Conservation (phyloP, 2,113 vertebrate genomes). For the Eptesicus fuscus region DNA sequence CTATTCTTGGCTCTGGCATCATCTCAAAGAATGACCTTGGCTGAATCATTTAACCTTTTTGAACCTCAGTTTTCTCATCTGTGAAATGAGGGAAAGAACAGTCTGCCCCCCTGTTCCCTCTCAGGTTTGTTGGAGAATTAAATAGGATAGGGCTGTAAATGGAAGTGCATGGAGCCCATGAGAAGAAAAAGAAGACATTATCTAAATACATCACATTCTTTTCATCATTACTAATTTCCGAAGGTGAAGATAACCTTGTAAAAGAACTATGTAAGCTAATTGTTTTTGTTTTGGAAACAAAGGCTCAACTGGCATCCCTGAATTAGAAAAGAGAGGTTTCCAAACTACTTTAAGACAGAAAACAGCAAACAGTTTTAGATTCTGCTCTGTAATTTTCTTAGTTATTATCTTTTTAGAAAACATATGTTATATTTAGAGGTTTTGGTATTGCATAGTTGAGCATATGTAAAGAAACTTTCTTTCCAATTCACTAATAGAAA, state of each 20-base stretch:
- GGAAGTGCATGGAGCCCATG: not conserved
- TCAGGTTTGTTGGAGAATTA: not conserved
- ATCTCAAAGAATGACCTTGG: not conserved
- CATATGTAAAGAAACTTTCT: not conserved
- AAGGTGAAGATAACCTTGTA: slow-evolving; percentile 4
- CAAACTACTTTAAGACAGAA: not conserved
- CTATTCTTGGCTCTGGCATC: slow-evolving; percentile 5
- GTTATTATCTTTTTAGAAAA: not conserved
- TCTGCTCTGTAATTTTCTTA: not conserved
- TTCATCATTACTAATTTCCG: not conserved
- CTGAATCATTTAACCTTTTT: not conserved
- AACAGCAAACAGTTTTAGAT: not conserved
- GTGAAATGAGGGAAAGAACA: slow-evolving; percentile 32
- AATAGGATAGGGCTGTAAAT: not conserved
- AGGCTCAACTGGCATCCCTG: not conserved
- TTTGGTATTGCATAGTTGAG: not conserved
- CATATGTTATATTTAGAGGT: not conserved
- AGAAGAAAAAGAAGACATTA: not conserved
- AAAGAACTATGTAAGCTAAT: not conserved
- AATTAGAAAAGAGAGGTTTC: not conserved
- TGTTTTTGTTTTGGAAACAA: not conserved
- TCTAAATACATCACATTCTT: not conserved
- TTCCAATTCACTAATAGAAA: not conserved
- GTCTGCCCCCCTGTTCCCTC: not conserved
- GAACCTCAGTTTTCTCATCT: slow-evolving; percentile 52